Base-by-base conservation (phyloP, 2,888 invertebrate genomes). In the Agrotis exclamationis region DNA sequence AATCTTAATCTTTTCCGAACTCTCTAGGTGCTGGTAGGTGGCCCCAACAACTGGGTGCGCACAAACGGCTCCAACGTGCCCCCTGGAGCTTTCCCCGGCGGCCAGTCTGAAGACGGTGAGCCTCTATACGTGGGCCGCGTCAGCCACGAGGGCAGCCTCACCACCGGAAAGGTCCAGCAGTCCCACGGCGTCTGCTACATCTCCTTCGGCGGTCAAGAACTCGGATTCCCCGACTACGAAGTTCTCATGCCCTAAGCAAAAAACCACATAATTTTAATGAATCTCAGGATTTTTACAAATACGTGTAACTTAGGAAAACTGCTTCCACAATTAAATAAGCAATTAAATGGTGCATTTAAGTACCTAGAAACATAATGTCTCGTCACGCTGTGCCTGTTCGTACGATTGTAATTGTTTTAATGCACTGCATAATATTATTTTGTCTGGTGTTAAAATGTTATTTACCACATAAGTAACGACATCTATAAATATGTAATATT, bases 141-240 rank as follows among this genome's bases (percentile, higher is more conserved):
- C 0, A 95, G 96, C 51, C 98, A 98, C 87, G 98, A 98, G 84
- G 98, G 97, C 71, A 97, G 97, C 73, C 80, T 98, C 59, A 98
- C 98, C 33, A 96, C 97, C 39, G 98, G 98, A 87, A 98, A 99
- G 94, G 97, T 99, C 2, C 98, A 99, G 86, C 97, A 97, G 50
- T 98, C 98, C 13, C 98, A 98, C 88, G 97, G 97, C 39, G 97
- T 97, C 66, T 97, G 98, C 91, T 99, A 99, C 97, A 98, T 99
- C 93, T 97, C 98, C 18, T 99, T 97, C 89, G 98, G 96, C 0
- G 98, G 98, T 56, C 97, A 97, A 86, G 99, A 99, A 90, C 92
- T 98, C 70, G 97, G 97, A 62, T 98, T 97, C 96, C 97, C 97
- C n/a, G 98, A 98, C 63, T 99, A 98, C 89, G 98, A 99, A 96